These are phyloP conservation scores for Pterocles burchelli DNA, from an alignment of 2,113 vertebrate genomes.

Conservation along the genomic window DNA sequence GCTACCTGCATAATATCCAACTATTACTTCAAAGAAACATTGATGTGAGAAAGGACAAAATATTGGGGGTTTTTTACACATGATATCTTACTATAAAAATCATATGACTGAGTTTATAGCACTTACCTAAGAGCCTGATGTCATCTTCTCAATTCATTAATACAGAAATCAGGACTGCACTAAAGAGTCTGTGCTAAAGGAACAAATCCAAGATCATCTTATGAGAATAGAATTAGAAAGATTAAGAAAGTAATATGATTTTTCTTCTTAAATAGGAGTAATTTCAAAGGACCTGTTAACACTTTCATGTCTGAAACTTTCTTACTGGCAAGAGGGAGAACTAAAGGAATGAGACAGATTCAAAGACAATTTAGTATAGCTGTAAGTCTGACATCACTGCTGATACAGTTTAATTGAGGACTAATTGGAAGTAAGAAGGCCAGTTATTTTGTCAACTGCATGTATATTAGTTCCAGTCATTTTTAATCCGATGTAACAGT, in stretches of 20 bases:
- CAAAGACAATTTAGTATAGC: conserved; percentile 26
- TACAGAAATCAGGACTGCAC: conserved; percentile 65
- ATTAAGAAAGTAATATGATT: conserved; percentile 74
- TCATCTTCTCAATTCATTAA: conserved; percentile 74
- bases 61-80: conserved; percentile 40
- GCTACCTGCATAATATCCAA: conserved; percentile 43
- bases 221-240: conserved; percentile 76
- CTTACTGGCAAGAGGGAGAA: conserved; percentile 12
- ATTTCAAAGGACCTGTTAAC: conserved; percentile 70
- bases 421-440: conserved; percentile 61
- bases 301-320: conserved; percentile 58
- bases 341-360: conserved; percentile 26
- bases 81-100: conserved; percentile 58
- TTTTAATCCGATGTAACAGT: conserved; percentile 51
- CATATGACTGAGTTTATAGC: conserved; percentile 60
- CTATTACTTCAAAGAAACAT: conserved; percentile 38
- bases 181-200: conserved; percentile 71
- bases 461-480: conserved; percentile 58
- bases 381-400: conserved; percentile 34
- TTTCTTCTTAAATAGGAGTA: conserved; percentile 72
- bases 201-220: conserved; percentile 76
- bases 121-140: conserved; percentile 72
- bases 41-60: conserved; percentile 33
- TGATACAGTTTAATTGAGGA: conserved; percentile 59
- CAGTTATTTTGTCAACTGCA: conserved; percentile 63